Conservation (phyloP, 2,797 vertebrate species). For the Chelidonichthys spinosus region DNA sequence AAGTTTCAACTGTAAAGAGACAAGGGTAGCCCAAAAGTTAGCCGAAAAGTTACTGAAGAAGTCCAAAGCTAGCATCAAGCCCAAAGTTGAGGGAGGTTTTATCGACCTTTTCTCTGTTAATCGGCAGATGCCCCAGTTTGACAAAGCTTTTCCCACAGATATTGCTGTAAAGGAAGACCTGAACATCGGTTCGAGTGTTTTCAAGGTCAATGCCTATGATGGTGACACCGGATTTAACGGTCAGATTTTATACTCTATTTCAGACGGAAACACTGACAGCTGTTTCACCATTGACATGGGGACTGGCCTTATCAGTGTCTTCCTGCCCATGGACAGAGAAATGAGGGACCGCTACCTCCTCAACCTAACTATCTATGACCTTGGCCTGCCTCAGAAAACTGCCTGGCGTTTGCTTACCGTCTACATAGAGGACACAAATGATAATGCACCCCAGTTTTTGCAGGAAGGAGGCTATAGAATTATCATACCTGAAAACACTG, state of each 20-base stretch:
- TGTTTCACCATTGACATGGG: slow-evolving; percentile 94
- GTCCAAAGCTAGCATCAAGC: slow-evolving; percentile 90
- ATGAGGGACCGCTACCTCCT: slow-evolving; percentile 92
- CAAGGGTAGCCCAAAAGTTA: slow-evolving; percentile 93
- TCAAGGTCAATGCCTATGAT: slow-evolving; percentile 92
- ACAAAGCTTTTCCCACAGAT: slow-evolving; percentile 92
- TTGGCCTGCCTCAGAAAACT: slow-evolving; percentile 92
- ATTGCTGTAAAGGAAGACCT: slow-evolving; percentile 92
- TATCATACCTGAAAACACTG: slow-evolving; percentile 93
- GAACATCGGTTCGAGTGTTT: slow-evolving; percentile 87
- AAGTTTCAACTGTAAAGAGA: slow-evolving; percentile 94
- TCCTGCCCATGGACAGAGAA: slow-evolving; percentile 94
- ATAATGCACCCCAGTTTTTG: slow-evolving; percentile 93
- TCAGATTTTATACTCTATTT: slow-evolving; percentile 92
- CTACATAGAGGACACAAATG: slow-evolving; percentile 93
- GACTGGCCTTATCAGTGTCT: slow-evolving; percentile 89
- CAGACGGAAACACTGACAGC: slow-evolving; percentile 93
- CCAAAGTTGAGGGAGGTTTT: slow-evolving; percentile 92
- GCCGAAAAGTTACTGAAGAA: slow-evolving; percentile 97
- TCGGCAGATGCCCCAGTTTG: slow-evolving; percentile 94
- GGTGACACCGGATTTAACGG: slow-evolving; percentile 97
- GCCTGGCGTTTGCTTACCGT: slow-evolving; percentile 92
- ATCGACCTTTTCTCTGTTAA: slow-evolving; percentile 96
- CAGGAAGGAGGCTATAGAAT: slow-evolving; percentile 88
- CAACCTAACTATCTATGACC: slow-evolving; percentile 94